Base-by-base conservation (phyloP, 2,888 invertebrate species). In the Patella pellucida region DNA sequence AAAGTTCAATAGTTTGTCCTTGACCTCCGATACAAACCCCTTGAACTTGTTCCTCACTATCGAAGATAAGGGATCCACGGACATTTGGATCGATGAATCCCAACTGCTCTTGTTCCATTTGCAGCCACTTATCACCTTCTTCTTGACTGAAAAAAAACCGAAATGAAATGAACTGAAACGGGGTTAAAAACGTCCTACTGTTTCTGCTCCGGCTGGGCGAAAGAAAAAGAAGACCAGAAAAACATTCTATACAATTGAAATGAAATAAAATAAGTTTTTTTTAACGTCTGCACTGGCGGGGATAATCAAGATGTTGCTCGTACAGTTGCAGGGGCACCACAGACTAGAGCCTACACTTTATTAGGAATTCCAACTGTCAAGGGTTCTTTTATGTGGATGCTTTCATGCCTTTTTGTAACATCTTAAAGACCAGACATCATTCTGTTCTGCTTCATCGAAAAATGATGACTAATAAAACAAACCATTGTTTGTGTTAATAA, bases 121-220 rank as follows among this genome's bases (percentile, higher is more conserved):
- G 70, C 62, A 75, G 73, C 50, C 52, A 72, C 27, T 67, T 76
- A 62, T 79, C 73, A 11, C 76, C 79, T 23, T 79, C 79, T 69
- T 79, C 73, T 69, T 76, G 68, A 31, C 79, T 79, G 76, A 23
- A 71, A 71, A 12, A 67, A 4, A 69, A 1, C 52, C 3, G 31
- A 50, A 11, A 4, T 16, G n/a, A 15, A 41, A 16, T 19, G 69
- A 19, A n/a, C 5, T n/a, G 62, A 62, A n/a, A 62, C 14, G 62
- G 7, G n/a, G n/a, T n/a, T 62, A 7, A 41, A 7, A 41, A 7
- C 41, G 4, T 31, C 31, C 31, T 31, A 31, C 4, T 31, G 4
- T 31, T n/a, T 31, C 31, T 31, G 31, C 31, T 31, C 31, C 31
- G 7, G 7, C 41, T 41, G 7, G 3, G 41, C 41, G 5, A 41